Evolutionary conservation across 2,888 invertebrate genomes (phyloP), one percentile per base, ranked within the genome.

Genomic region (Octonoba sinensis): DNA sequence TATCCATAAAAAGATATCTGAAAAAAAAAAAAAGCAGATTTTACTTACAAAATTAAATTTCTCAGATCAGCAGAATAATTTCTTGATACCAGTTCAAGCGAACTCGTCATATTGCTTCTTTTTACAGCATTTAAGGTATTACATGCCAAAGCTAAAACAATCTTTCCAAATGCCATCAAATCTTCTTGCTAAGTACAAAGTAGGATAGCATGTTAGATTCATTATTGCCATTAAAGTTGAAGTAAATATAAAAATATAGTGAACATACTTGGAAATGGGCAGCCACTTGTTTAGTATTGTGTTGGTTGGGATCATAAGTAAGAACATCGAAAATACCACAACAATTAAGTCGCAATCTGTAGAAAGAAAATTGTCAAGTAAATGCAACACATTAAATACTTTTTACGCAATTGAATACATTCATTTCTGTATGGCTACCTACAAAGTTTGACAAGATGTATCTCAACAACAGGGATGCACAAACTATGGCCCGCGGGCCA

Each of bases 21-120:
- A 16, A 1, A 51, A 54, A 54, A 8, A 1, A 54, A 54, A 8
- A 54, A n/a, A 54, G 0, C 1, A 18, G n/a, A 15, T 1, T 12
- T 3, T 49, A 88, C 87, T 85, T 91, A 97, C 96, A 96, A 90
- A 87, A 99, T 95, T 84, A 99, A 91, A 90, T 97, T 97, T 89
- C 96, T 93, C 87, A 99, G 92, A 90, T 99, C 99, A 20, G 93
- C 91, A 54, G 98, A 97, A 90, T 98, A 99, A 86, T 94, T 93
- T 86, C 96, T 91, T 81, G 95, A 91, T 86, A 99, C 94, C 85
- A 96, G 92, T 85, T 97, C 96, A 88, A 99, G 91, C 76, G 96
- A 96, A 13, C 94, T 93, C 87, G 93, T 92, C 86, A 97, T 91
- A 89, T 96, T 95, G 86, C 97, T 96, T 85, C 93, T 91, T 89